Evolutionary conservation across 2,888 invertebrate species (phyloP).

Genomic region (Heliothis peltigera): DNA sequence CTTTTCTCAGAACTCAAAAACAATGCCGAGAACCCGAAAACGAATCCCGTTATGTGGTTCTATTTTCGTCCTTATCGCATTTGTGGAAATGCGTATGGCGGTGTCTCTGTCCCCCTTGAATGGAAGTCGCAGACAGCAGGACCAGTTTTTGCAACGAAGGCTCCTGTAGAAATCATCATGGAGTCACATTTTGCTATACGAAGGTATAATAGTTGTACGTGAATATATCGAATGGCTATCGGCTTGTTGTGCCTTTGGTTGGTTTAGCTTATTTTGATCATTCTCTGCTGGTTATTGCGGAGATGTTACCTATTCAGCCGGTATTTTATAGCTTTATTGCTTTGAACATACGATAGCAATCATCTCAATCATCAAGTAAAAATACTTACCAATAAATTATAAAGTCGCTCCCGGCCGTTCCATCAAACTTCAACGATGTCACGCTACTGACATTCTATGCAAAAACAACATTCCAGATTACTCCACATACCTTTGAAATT

Average conservation of each 20-base stretch:
- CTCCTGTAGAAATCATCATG: slow-evolving; percentile 65
- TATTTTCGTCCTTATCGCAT: slow-evolving; percentile 69
- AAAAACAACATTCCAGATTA: slow-evolving; percentile 23
- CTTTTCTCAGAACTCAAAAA: slow-evolving; percentile 62
- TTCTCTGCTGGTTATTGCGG: neutral
- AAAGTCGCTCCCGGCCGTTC: neutral
- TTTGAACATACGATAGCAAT: too few species aligned
- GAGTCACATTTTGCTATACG: slow-evolving; percentile 61
- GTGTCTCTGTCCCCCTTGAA: slow-evolving; percentile 81
- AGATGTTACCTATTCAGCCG: slow-evolving; percentile 4
- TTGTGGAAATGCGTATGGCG: slow-evolving; percentile 46
- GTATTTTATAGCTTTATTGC: too few species aligned
- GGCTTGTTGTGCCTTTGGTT: slow-evolving; percentile 12
- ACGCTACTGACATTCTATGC: slow-evolving; percentile 2
- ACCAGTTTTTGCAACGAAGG: slow-evolving; percentile 82
- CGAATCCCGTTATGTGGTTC: slow-evolving; percentile 82
- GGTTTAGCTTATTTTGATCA: slow-evolving; percentile 18
- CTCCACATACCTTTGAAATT: slow-evolving; percentile 16
- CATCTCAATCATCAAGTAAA: too few species aligned
- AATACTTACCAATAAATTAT: too few species aligned
- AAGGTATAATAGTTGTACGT: slow-evolving; percentile 44
- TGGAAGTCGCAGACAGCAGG: slow-evolving; percentile 83
- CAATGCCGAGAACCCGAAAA: slow-evolving; percentile 65
- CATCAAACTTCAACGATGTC: neutral
- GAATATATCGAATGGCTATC: slow-evolving; percentile 39